Percentiles rank a stretch among this genome's conserved stretches.
phyloP scores from a whole-genome alignment of 1,140 invertebrate species.

The Ostrea denselamellosa region DNA sequence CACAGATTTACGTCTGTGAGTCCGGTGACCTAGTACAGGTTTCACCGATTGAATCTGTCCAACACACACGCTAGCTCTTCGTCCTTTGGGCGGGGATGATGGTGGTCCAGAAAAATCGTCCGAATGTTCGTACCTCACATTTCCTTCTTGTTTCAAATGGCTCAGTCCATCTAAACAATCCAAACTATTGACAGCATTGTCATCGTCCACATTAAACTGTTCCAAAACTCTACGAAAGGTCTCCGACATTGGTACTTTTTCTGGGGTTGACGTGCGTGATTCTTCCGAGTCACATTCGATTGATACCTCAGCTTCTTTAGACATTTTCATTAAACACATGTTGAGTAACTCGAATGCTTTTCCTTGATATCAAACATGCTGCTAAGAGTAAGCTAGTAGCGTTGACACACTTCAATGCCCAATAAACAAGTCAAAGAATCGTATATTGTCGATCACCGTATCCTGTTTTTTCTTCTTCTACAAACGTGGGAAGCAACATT shows the following conservation, averaged over 20 bases:
- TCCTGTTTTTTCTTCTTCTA: no score
- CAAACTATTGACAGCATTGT: slow-evolving; percentile 35
- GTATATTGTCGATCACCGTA: background rate
- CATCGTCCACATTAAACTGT: slow-evolving; percentile 46
- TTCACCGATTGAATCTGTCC: slow-evolving; percentile 34
- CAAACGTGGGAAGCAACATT: background rate
- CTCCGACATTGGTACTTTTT: slow-evolving; percentile 47
- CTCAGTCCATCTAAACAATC: slow-evolving; percentile 51
- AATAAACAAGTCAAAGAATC: background rate
- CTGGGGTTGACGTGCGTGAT: slow-evolving; percentile 34
- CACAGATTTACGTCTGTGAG: slow-evolving; percentile 44
- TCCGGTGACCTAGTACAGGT: background rate
- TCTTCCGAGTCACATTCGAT: slow-evolving; percentile 21
- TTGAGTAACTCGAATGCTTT: background rate
- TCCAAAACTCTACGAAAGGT: slow-evolving; percentile 49
- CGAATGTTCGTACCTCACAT: slow-evolving; percentile 1
- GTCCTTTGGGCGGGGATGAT: background rate
- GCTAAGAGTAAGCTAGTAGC: background rate
- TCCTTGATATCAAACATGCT: background rate
- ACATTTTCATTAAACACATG: background rate
- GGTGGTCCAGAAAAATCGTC: background rate
- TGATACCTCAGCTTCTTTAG: background rate
- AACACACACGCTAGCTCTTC: background rate
- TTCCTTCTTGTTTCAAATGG: slow-evolving; percentile 1
- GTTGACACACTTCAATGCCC: background rate